A percentile compares a stretch with the other conserved stretches of the same genome.
These are phyloP conservation scores for Notodonta ziczac DNA, from an alignment of 2,888 invertebrate species.

Conservation along the genomic window DNA sequence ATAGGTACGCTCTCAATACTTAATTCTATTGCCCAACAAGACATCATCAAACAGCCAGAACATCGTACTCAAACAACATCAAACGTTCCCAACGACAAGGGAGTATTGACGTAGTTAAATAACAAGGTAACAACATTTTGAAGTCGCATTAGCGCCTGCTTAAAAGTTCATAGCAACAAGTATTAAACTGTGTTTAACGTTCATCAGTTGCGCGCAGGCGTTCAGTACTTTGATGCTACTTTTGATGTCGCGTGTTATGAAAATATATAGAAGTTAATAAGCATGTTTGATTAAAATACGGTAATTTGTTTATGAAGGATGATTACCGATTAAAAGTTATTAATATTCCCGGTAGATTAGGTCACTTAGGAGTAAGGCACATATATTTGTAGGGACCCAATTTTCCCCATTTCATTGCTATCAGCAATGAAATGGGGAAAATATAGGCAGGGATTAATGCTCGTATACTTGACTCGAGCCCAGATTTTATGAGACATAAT, in stretches of 20 bases:
- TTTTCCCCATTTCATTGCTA: too few relatives aligned
- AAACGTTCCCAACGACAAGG: neutral
- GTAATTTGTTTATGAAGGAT: neutral
- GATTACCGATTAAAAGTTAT: neutral
- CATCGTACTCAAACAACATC: neutral
- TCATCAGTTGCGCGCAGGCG: constrained; percentile 32
- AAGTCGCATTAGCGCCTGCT: constrained; percentile 40
- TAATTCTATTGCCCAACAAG: neutral
- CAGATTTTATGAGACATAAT: too few relatives aligned
- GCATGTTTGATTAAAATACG: neutral
- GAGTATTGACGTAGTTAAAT: constrained; percentile 17
- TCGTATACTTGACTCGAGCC: too few relatives aligned
- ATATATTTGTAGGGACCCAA: too few relatives aligned
- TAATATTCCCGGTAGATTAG: neutral
- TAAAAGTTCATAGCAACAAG: constrained; percentile 43
- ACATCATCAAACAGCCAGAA: neutral
- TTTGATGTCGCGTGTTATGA: constrained; percentile 15
- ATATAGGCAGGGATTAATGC: too few relatives aligned
- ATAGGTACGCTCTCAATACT: too few relatives aligned
- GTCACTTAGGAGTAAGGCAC: too few relatives aligned
- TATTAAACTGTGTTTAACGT: constrained; percentile 32
- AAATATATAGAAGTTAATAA: neutral
- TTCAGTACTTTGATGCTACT: constrained; percentile 37
- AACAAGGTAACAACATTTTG: constrained; percentile 17
- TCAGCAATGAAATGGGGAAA: too few relatives aligned